phyloP scores from a whole-genome alignment of 2,797 vertebrate genomes.

The Characodon lateralis region DNA sequence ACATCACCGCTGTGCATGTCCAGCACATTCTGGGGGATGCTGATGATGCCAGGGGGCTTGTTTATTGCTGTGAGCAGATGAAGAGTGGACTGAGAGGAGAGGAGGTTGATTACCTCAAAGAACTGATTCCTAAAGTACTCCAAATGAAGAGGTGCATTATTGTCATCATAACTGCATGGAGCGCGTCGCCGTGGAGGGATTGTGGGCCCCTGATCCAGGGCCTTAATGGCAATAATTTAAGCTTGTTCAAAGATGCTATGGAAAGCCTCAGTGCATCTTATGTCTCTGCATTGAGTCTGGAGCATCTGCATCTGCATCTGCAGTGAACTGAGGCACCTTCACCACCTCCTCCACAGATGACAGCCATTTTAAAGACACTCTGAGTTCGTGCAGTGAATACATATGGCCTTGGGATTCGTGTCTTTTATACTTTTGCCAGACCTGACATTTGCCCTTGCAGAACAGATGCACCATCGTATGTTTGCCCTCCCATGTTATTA shows the following conservation, averaged over 20 bases:
- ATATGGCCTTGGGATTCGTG: background rate
- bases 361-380: background rate
- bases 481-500: background rate
- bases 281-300: background rate
- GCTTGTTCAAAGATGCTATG: background rate
- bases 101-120: no score
- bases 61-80: no score
- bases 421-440: background rate
- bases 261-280: background rate
- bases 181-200: background rate
- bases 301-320: background rate
- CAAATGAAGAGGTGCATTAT: background rate
- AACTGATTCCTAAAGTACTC: background rate
- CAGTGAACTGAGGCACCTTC: no score
- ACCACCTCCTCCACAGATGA: background rate
- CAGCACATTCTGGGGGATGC: no score
- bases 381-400: background rate
- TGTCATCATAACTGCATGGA: background rate
- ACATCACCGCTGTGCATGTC: no score
- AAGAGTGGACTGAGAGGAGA: no score
- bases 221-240: background rate
- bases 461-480: background rate
- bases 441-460: background rate
- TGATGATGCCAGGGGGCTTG: no score
- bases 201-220: background rate